phyloP scores from a whole-genome alignment of 2,113 vertebrate genomes.

The Podarcis muralis region DNA sequence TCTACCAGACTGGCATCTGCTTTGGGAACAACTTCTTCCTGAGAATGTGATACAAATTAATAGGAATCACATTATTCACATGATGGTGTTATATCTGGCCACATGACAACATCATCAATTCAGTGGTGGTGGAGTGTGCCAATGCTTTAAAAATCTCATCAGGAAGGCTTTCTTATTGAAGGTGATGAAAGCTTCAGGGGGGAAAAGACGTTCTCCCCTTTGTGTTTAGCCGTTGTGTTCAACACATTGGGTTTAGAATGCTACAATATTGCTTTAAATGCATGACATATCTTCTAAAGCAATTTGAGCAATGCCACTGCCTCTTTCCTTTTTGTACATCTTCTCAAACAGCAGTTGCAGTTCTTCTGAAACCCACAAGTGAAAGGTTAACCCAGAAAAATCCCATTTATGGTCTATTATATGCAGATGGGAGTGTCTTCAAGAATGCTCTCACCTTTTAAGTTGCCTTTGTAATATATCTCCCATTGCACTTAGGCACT shows the following conservation, averaged over 20 bases:
- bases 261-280: slow-evolving; percentile 34
- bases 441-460: slow-evolving; percentile 53
- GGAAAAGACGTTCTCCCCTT: neutral
- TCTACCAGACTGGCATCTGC: neutral
- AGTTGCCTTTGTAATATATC: slow-evolving; percentile 42
- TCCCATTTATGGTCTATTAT: slow-evolving; percentile 57
- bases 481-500: slow-evolving; percentile 47
- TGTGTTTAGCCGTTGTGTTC: slow-evolving; percentile 2
- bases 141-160: neutral
- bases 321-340: neutral
- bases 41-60: neutral
- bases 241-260: neutral
- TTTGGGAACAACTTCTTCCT: neutral
- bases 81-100: neutral
- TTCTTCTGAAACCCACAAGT: slow-evolving; percentile 52
- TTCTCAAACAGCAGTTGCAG: slow-evolving; percentile 40
- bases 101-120: neutral
- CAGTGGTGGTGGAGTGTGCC: neutral
- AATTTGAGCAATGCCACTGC: slow-evolving; percentile 46
- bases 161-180: neutral
- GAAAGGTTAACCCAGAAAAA: slow-evolving; percentile 56
- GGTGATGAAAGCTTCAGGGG: neutral
- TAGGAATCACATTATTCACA: too few species aligned
- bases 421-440: slow-evolving; percentile 46
- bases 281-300: slow-evolving; percentile 13